Evolutionary conservation across 2,113 vertebrate genomes (phyloP).

Genomic region (Erpornis zantholeuca): DNA sequence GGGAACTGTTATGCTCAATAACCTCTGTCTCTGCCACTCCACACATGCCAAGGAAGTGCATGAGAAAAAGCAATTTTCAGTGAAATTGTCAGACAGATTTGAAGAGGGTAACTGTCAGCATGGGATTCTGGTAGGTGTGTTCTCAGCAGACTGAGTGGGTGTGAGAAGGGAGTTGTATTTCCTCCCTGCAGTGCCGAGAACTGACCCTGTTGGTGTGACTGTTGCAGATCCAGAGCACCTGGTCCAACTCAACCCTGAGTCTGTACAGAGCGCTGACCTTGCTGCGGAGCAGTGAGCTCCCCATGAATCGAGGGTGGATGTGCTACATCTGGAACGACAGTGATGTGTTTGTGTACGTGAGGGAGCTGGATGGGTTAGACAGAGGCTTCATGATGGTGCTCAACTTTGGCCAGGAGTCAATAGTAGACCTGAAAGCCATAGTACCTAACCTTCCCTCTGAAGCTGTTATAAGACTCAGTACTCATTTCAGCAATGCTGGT

Average conservation of each 20-base stretch:
- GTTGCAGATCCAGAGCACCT: slow-evolving; percentile 78
- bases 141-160: neutral
- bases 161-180: neutral
- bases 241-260: slow-evolving; percentile 74
- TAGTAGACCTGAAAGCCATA: slow-evolving; percentile 73
- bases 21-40: neutral
- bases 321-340: slow-evolving; percentile 80
- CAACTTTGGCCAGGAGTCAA: slow-evolving; percentile 81
- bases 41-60: neutral
- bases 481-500: slow-evolving; percentile 52
- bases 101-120: neutral
- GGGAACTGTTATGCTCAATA: neutral
- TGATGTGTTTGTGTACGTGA: slow-evolving; percentile 78
- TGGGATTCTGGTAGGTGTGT: fast-evolving
- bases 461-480: slow-evolving; percentile 80
- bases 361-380: slow-evolving; percentile 86
- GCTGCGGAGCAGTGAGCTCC: slow-evolving; percentile 76
- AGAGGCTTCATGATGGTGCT: slow-evolving; percentile 85
- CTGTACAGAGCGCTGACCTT: slow-evolving; percentile 81
- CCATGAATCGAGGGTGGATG: slow-evolving; percentile 89
- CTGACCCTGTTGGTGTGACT: neutral
- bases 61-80: neutral
- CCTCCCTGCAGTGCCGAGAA: neutral
- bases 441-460: slow-evolving; percentile 74
- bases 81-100: neutral